phyloP scores from a whole-genome alignment of 2,888 invertebrate species.

The Pseudeuparius sepicola region DNA sequence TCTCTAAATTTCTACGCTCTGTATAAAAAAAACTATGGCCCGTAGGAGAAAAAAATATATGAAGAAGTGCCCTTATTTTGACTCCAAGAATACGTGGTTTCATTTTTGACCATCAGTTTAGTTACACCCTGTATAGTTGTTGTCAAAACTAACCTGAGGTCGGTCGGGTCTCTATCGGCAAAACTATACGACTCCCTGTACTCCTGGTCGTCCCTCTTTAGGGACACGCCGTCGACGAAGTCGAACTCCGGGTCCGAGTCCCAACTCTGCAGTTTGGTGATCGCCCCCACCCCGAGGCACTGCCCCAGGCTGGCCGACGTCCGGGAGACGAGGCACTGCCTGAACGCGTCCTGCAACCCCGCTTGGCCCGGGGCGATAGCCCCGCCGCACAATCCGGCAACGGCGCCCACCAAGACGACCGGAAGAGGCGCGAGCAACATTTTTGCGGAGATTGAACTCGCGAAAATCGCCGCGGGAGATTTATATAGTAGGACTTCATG shows the following conservation, averaged over 20 bases:
- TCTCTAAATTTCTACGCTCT: too few relatives aligned
- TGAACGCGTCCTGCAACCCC: conserved; percentile 28
- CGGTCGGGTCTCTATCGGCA: conserved; percentile 63
- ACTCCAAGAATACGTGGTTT: too few relatives aligned
- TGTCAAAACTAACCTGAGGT: too few relatives aligned
- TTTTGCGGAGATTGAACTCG: conserved; percentile 24
- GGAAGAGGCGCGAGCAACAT: conserved; percentile 20
- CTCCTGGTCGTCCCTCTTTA: conserved; percentile 52
- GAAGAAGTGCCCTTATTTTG: too few relatives aligned
- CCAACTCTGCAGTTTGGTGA: conserved; percentile 53
- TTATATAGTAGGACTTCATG: conserved; percentile 30
- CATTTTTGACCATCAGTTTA: too few relatives aligned
- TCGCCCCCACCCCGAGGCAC: conserved; percentile 61
- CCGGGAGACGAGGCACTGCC: conserved; percentile 40
- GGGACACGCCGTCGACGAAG: conserved; percentile 52
- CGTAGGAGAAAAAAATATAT: too few relatives aligned
- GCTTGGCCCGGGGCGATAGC: conserved; percentile 4
- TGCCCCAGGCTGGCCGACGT: too few relatives aligned
- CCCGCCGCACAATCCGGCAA: conserved; percentile 3
- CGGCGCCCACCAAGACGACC: conserved; percentile 7
- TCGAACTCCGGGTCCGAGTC: conserved; percentile 58
- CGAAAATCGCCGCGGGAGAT: conserved; percentile 22
- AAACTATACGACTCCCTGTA: conserved; percentile 57
- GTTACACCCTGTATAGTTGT: too few relatives aligned
- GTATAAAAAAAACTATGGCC: too few relatives aligned